phyloP scores from a whole-genome alignment of 2,797 vertebrate genomes.

The Poeciliopsis paucimaculata region DNA sequence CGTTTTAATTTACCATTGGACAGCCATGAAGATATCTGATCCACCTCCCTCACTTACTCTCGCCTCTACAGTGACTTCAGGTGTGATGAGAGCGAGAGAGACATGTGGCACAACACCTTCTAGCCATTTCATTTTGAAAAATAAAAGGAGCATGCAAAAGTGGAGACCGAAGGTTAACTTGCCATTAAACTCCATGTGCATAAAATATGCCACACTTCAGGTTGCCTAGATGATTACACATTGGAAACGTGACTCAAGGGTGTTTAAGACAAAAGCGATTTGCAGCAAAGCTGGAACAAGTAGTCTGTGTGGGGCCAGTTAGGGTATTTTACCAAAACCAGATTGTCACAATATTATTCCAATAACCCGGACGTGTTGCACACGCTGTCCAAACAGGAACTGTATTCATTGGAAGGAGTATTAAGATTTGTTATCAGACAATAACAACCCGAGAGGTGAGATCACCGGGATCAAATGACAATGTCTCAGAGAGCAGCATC shows the following conservation, averaged over 20 bases:
- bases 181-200: conserved; percentile 56
- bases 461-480: conserved; percentile 70
- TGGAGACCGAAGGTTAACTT: conserved; percentile 56
- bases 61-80: conserved; percentile 44
- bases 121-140: conserved; percentile 30
- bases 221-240: conserved; percentile 41
- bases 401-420: conserved; percentile 46
- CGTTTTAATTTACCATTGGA: conserved; percentile 85
- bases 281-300: conserved; percentile 5
- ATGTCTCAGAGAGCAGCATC: conserved; percentile 35
- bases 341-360: conserved; percentile 77
- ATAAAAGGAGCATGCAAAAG: conserved; percentile 39
- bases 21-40: conserved; percentile 81
- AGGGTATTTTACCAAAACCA: conserved; percentile 55
- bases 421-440: conserved; percentile 65
- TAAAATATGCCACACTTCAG: conserved; percentile 62
- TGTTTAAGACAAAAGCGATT: conserved; percentile 26
- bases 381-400: conserved; percentile 68
- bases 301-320: conserved; percentile 2
- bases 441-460: conserved; percentile 49
- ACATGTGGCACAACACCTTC: neutral
- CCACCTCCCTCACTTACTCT: conserved; percentile 37
- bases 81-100: conserved; percentile 57
- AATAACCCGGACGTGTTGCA: conserved; percentile 36
- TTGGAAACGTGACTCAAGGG: conserved; percentile 15